Percentiles rank a stretch among this genome's conserved stretches.
Evolutionary conservation across 2,113 vertebrate genomes (phyloP).

Genomic region (Cnemophilus loriae): DNA sequence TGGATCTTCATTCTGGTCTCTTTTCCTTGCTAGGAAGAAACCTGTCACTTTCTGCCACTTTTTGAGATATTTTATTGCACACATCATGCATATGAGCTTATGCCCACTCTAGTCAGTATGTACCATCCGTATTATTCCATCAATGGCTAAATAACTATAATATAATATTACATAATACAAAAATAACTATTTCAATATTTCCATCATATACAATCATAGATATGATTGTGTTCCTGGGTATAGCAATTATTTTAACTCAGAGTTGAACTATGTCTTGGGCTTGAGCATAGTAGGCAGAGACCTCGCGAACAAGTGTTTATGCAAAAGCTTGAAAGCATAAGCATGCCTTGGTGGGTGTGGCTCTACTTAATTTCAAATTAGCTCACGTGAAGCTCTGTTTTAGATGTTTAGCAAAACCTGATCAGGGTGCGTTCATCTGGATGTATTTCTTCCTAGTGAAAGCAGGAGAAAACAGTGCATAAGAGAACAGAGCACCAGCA

Average conservation of each 20-base stretch:
- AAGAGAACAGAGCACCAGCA: background rate
- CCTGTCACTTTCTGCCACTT: background rate
- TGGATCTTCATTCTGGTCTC: background rate
- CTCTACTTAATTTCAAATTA: background rate
- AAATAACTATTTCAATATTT: background rate
- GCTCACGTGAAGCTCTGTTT: background rate
- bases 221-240: background rate
- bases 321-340: background rate
- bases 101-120: background rate
- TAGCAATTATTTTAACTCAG: background rate
- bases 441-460: background rate
- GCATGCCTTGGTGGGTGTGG: background rate
- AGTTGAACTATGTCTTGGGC: background rate
- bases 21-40: background rate
- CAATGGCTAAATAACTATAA: background rate
- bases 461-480: background rate
- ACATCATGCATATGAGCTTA: fast-evolving
- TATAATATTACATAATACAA: too few relatives aligned
- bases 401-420: background rate
- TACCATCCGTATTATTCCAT: background rate
- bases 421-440: background rate
- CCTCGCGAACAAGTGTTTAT: background rate
- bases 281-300: background rate
- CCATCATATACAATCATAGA: background rate
- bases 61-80: background rate